These are phyloP conservation scores for Malurus splendens DNA, from an alignment of 2,797 vertebrate species.

Conservation along the genomic window DNA sequence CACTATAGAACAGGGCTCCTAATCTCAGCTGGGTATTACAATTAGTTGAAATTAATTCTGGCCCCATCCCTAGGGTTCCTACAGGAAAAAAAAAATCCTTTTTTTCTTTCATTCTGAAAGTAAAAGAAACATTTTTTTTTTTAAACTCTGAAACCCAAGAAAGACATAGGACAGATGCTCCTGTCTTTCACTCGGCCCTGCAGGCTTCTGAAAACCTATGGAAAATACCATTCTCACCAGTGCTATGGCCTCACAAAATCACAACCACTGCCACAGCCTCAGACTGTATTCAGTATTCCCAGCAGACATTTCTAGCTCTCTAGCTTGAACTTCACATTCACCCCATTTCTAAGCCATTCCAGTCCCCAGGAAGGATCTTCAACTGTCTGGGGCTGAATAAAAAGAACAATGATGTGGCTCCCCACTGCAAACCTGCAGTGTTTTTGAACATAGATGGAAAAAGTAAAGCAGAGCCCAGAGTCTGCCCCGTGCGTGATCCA, in stretches of 20 bases:
- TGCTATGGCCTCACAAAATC: not conserved
- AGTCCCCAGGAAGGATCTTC: not conserved
- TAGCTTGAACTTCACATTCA: conserved; percentile 13
- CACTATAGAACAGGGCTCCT: conserved; percentile 24
- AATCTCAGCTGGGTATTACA: conserved; percentile 39
- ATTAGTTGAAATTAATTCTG: conserved; percentile 47
- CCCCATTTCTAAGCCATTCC: not conserved
- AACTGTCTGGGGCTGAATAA: not conserved
- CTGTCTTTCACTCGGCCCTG: not conserved
- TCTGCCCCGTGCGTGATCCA: not conserved
- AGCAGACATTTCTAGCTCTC: not conserved
- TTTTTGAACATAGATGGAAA: not conserved
- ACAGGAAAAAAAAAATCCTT: not conserved
- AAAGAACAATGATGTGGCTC: not conserved
- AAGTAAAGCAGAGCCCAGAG: not conserved
- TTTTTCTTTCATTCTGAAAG: conserved; percentile 1
- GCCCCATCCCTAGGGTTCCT: not conserved
- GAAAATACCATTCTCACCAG: not conserved
- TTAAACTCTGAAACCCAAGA: not conserved
- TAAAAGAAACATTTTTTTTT: not conserved
- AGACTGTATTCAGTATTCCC: not conserved
- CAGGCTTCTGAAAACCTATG: not conserved
- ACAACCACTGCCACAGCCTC: not conserved
- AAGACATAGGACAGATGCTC: not conserved
- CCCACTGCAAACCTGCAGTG: not conserved